Evolutionary conservation across 2,113 vertebrate species (phyloP).

Genomic region (Scytalopus superciliaris): DNA sequence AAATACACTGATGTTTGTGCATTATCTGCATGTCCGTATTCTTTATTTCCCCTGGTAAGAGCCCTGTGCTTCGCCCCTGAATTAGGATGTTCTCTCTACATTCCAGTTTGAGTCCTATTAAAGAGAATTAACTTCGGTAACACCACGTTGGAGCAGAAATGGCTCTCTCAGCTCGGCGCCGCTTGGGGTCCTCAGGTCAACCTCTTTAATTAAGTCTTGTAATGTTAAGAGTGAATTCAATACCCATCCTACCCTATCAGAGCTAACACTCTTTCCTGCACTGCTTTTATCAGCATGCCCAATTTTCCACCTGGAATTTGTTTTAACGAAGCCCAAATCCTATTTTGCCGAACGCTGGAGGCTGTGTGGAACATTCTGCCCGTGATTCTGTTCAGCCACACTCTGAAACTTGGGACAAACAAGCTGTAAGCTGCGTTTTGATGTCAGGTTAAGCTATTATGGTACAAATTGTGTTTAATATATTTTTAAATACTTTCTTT

Average conservation of each 20-base stretch:
- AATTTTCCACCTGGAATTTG: slow-evolving; percentile 70
- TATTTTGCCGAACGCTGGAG: slow-evolving; percentile 32
- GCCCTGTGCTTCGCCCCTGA: not conserved
- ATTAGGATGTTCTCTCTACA: not conserved
- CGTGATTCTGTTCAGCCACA: not conserved
- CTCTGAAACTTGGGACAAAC: slow-evolving; percentile 49
- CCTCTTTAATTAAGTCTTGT: slow-evolving; percentile 70
- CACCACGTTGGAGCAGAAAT: not conserved
- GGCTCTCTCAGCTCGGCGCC: slow-evolving; percentile 40
- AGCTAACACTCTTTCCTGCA: slow-evolving; percentile 53
- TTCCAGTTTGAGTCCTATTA: not conserved
- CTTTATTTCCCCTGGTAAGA: not conserved
- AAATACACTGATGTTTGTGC: not conserved
- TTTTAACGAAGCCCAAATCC: slow-evolving; percentile 66
- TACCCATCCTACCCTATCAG: slow-evolving; percentile 63
- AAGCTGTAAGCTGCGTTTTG: slow-evolving; percentile 58
- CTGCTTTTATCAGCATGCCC: slow-evolving; percentile 67
- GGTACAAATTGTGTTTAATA: slow-evolving; percentile 77
- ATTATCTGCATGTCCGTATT: not conserved
- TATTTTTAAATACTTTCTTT: slow-evolving; percentile 77
- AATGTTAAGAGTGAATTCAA: slow-evolving; percentile 61
- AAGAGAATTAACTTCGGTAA: slow-evolving; percentile 48
- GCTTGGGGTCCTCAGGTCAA: slow-evolving; percentile 63
- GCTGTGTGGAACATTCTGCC: slow-evolving; percentile 53
- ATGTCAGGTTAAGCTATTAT: slow-evolving; percentile 68